Conservation (phyloP, 2,888 invertebrate genomes). For the Boloria euphrosyne region DNA sequence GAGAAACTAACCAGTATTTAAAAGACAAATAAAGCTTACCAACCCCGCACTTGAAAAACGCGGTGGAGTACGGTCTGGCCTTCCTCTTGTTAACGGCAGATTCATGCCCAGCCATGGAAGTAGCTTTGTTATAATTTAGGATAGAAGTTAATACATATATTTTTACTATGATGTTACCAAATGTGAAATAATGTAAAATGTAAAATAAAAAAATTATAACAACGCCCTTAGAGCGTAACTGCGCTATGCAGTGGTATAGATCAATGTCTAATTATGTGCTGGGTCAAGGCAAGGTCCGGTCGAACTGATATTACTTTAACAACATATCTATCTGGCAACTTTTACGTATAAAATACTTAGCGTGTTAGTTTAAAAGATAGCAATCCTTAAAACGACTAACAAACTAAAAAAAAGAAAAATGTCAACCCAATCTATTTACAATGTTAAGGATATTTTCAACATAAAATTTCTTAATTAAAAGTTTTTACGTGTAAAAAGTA, state of each 20-base stretch:
- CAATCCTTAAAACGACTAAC: no score
- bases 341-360: no score
- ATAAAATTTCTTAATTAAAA: background rate
- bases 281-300: constrained; percentile 40
- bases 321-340: background rate
- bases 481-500: background rate
- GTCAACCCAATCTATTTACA: no score
- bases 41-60: no score
- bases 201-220: background rate
- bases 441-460: background rate
- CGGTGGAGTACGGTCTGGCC: no score
- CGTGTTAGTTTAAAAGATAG: no score
- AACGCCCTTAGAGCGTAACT: constrained; percentile 17
- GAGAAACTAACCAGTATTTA: no score
- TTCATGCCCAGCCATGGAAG: no score
- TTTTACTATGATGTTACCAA: background rate
- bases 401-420: no score
- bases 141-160: background rate
- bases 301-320: constrained; percentile 23
- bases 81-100: no score
- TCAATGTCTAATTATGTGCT: constrained; percentile 33
- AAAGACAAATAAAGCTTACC: no score
- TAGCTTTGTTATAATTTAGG: background rate
- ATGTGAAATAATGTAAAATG: background rate
- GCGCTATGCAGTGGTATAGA: constrained; percentile 37